A percentile compares a stretch with the other conserved stretches of the same genome.
phyloP scores from a whole-genome alignment of 1,140 invertebrate species.

The Elymnias hypermnestra region DNA sequence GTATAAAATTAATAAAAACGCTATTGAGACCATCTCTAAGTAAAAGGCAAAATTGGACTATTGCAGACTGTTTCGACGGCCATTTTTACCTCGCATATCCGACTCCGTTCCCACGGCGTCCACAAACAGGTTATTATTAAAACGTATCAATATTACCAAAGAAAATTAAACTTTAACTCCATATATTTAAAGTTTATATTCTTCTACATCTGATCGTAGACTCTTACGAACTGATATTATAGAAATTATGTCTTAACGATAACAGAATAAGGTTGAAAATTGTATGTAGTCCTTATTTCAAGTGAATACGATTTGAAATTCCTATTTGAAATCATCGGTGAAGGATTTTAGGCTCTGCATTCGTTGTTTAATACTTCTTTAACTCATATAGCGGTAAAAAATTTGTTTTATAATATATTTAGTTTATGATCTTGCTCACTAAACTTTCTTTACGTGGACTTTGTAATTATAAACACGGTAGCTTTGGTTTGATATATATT shows the following conservation, averaged over 20 bases:
- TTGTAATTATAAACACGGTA: no score
- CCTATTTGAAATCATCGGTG: slow-evolving; percentile 64
- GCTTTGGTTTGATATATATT: no score
- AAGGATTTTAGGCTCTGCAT: slow-evolving; percentile 69
- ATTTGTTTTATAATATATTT: slow-evolving; percentile 17
- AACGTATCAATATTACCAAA: slow-evolving; percentile 40
- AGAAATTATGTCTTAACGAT: slow-evolving; percentile 40
- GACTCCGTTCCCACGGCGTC: slow-evolving; percentile 69
- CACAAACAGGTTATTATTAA: slow-evolving; percentile 73
- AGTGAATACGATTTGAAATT: slow-evolving; percentile 69
- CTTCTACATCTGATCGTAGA: slow-evolving; percentile 20
- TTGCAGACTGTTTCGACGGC: slow-evolving; percentile 67
- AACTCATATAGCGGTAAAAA: slow-evolving; percentile 61
- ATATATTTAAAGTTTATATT: slow-evolving; percentile 31
- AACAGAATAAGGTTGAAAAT: slow-evolving; percentile 44
- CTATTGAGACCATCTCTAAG: slow-evolving; percentile 45
- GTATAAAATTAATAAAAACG: no score
- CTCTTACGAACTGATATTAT: slow-evolving; percentile 28
- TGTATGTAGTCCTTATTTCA: slow-evolving; percentile 30
- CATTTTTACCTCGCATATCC: slow-evolving; percentile 72
- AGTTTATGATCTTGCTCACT: no score
- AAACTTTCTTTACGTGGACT: no score
- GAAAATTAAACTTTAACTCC: slow-evolving; percentile 35
- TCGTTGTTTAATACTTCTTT: slow-evolving; percentile 58
- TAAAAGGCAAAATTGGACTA: slow-evolving; percentile 74